phyloP scores from a whole-genome alignment of 2,888 invertebrate species.

The Trachelus iudaicus region DNA sequence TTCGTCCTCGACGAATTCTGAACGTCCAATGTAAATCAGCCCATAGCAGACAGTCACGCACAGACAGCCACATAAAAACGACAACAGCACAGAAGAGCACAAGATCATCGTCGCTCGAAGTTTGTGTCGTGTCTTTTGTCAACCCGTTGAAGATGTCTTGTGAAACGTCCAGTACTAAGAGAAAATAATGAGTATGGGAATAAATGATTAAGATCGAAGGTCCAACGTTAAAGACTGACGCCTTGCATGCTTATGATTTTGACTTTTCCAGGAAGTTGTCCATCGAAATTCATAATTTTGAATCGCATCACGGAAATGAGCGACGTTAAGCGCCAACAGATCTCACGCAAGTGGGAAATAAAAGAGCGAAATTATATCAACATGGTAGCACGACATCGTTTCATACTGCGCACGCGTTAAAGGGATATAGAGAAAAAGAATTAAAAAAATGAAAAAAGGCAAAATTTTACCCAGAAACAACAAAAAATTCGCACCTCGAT shows the following conservation, averaged over 20 bases:
- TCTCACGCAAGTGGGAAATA: slow-evolving; percentile 58
- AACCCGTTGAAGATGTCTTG: not conserved
- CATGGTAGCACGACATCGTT: slow-evolving; percentile 30
- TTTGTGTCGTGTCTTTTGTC: not conserved
- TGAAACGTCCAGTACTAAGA: not conserved
- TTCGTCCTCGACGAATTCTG: not conserved
- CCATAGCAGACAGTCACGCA: not conserved
- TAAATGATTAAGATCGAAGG: not conserved
- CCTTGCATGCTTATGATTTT: slow-evolving; percentile 25
- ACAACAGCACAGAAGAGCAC: not conserved
- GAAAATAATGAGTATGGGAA: not conserved
- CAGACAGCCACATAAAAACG: not conserved
- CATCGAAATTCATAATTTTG: slow-evolving; percentile 55
- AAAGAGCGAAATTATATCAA: slow-evolving; percentile 44
- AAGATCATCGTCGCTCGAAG: not conserved
- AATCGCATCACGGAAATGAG: slow-evolving; percentile 57
- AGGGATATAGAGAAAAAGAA: not conserved
- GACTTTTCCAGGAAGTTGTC: slow-evolving; percentile 54
- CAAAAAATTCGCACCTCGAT: not conserved
- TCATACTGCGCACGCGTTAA: slow-evolving; percentile 27
- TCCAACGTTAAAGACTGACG: not conserved
- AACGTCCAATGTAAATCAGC: not conserved
- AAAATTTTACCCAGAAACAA: not conserved
- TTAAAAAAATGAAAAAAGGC: not conserved
- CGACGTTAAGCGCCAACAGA: slow-evolving; percentile 59